Evolutionary conservation across 2,888 invertebrate genomes (phyloP).

Genomic region (Sphaeridia pumilis): DNA sequence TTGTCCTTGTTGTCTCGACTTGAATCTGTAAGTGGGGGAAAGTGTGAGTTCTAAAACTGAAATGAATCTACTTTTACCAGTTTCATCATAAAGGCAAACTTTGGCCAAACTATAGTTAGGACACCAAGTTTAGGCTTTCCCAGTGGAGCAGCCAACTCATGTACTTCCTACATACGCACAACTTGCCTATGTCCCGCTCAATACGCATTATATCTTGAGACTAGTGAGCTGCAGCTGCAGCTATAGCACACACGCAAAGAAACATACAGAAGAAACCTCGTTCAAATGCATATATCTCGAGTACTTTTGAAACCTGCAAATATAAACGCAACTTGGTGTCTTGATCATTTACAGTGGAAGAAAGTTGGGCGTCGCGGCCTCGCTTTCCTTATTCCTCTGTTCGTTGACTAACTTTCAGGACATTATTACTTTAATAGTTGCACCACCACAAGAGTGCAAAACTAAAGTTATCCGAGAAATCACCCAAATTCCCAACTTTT

Average conservation of each 20-base stretch:
- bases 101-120: slow-evolving; percentile 10
- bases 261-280: too few relatives aligned
- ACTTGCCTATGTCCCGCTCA: too few relatives aligned
- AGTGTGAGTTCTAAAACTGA: slow-evolving; percentile 11
- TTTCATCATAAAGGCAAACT: slow-evolving; percentile 27
- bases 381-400: slow-evolving; percentile 11
- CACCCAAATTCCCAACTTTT: slow-evolving; percentile 25
- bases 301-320: too few relatives aligned
- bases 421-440: neutral
- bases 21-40: neutral
- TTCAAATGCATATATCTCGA: too few relatives aligned
- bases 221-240: too few relatives aligned
- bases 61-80: slow-evolving; percentile 24
- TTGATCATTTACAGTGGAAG: too few relatives aligned
- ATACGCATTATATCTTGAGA: too few relatives aligned
- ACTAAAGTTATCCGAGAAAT: slow-evolving; percentile 27
- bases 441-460: slow-evolving; percentile 23
- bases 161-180: too few relatives aligned
- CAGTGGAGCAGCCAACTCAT: too few relatives aligned
- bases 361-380: slow-evolving; percentile 8
- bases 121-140: neutral
- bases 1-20: slow-evolving; percentile 21
- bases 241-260: too few relatives aligned
- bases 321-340: too few relatives aligned
- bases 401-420: slow-evolving; percentile 20